Conservation (phyloP, 2,797 vertebrate genomes). For the Phalanger gymnotis region DNA sequence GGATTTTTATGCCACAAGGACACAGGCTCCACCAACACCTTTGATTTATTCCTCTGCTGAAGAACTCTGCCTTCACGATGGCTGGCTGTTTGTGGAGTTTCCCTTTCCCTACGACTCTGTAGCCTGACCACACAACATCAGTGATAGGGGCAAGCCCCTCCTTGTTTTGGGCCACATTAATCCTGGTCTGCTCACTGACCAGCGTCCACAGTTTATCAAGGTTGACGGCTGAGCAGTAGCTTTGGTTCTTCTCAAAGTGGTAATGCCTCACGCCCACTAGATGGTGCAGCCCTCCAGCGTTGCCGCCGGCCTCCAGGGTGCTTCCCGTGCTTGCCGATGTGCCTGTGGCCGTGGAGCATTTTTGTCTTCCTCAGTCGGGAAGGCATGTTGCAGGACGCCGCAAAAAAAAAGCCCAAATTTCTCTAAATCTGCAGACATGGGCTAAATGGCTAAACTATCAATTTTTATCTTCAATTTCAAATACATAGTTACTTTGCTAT, state of each 20-base stretch:
- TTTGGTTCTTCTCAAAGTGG: slow-evolving; percentile 92
- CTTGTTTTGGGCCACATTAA: slow-evolving; percentile 92
- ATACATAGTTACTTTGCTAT: not conserved
- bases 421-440: not conserved
- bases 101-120: slow-evolving; percentile 94
- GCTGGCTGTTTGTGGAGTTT: slow-evolving; percentile 93
- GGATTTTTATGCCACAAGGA: slow-evolving; percentile 88
- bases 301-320: too few relatives aligned
- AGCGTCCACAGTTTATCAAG: slow-evolving; percentile 95
- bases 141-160: slow-evolving; percentile 94
- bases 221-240: slow-evolving; percentile 92
- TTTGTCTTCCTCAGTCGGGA: too few relatives aligned
- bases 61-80: slow-evolving; percentile 95
- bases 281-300: too few relatives aligned
- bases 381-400: too few relatives aligned
- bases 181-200: slow-evolving; percentile 94
- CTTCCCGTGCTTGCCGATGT: too few relatives aligned
- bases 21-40: slow-evolving; percentile 88
- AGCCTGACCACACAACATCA: slow-evolving; percentile 94
- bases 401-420: too few relatives aligned
- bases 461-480: not conserved
- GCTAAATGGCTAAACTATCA: not conserved
- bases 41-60: slow-evolving; percentile 94
- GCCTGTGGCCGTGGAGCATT: too few relatives aligned
- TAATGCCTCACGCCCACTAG: slow-evolving; percentile 94